Percentiles rank a stretch among this genome's conserved stretches.
Evolutionary conservation across 1,140 invertebrate genomes (phyloP).

Genomic region (Aradophagus sp.): DNA sequence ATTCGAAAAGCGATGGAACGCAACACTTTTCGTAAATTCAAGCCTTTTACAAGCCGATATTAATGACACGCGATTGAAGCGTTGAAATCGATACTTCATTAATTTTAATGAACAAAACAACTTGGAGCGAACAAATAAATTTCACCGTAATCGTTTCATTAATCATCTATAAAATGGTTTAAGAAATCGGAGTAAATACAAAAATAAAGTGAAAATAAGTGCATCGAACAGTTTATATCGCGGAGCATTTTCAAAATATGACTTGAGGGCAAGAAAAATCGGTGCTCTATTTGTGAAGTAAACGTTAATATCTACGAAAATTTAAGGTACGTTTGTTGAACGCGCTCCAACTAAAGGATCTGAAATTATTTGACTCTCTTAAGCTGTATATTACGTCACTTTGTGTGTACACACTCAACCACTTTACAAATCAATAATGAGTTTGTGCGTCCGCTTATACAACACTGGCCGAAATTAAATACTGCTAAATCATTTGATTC

Average conservation of each 20-base stretch:
- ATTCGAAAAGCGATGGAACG: background rate
- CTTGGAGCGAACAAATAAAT: too few species aligned
- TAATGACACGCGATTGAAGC: too few species aligned
- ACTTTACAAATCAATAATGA: constrained; percentile 48
- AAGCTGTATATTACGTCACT: constrained; percentile 42
- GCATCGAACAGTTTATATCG: too few species aligned
- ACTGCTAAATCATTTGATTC: constrained; percentile 14
- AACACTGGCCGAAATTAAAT: constrained; percentile 24
- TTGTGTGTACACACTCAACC: constrained; percentile 36
- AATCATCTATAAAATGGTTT: too few species aligned
- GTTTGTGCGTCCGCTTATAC: constrained; percentile 29
- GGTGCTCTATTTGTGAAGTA: constrained; percentile 15
- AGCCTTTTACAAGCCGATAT: too few species aligned
- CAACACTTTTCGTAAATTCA: too few species aligned
- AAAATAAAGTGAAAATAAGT: too few species aligned
- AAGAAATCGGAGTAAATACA: too few species aligned
- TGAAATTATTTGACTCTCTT: constrained; percentile 43
- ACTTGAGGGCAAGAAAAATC: constrained; percentile 2
- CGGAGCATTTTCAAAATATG: too few species aligned
- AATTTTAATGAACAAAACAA: too few species aligned
- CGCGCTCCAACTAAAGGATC: constrained; percentile 34
- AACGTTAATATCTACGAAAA: constrained; percentile 35
- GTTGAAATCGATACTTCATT: too few species aligned
- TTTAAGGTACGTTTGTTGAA: constrained; percentile 38
- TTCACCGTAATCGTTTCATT: too few species aligned